Evolutionary conservation across 2,888 invertebrate species (phyloP).

Genomic region (Hanleya hanleyi): DNA sequence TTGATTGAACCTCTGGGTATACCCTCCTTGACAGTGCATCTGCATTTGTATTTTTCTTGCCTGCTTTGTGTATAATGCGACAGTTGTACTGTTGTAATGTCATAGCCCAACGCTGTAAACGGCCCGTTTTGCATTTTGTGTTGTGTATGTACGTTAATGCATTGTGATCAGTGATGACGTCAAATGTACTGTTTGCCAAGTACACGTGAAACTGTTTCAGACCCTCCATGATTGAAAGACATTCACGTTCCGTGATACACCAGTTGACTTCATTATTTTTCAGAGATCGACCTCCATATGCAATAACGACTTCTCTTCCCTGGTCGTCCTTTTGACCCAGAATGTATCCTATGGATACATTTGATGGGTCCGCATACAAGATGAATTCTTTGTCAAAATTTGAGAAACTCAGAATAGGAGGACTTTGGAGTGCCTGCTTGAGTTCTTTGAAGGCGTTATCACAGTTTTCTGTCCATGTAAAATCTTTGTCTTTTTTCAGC

Average conservation of each 20-base stretch:
- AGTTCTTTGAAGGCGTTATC: constrained; percentile 50
- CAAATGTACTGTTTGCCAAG: constrained; percentile 7
- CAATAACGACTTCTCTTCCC: constrained; percentile 10
- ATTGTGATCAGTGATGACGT: constrained; percentile 15
- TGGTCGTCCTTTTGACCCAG: constrained; percentile 21
- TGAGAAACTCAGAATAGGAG: constrained; percentile 20
- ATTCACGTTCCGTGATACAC: constrained; percentile 14
- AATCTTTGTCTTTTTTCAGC: constrained; percentile 46
- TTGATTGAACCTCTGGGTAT: too few relatives aligned
- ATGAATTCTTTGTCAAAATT: constrained; percentile 10
- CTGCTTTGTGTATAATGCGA: background rate
- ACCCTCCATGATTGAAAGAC: constrained; percentile 24
- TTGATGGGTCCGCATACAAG: constrained; percentile 24
- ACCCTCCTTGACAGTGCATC: constrained; percentile 28
- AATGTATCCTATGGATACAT: constrained; percentile 18
- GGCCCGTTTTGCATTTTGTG: constrained; percentile 4
- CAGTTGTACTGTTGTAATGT: constrained; percentile 19
- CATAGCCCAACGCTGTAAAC: constrained; percentile 9
- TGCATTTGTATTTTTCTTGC: constrained; percentile 13
- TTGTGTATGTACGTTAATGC: constrained; percentile 10
- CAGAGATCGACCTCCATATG: constrained; percentile 22
- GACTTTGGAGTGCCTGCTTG: constrained; percentile 34
- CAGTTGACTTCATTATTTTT: constrained; percentile 15
- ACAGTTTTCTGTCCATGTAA: constrained; percentile 50
- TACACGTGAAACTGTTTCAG: constrained; percentile 17